Evolutionary conservation across 2,888 invertebrate genomes (phyloP), one percentile per base, ranked within the genome.

Genomic region (Sclerodermus sp.): DNA sequence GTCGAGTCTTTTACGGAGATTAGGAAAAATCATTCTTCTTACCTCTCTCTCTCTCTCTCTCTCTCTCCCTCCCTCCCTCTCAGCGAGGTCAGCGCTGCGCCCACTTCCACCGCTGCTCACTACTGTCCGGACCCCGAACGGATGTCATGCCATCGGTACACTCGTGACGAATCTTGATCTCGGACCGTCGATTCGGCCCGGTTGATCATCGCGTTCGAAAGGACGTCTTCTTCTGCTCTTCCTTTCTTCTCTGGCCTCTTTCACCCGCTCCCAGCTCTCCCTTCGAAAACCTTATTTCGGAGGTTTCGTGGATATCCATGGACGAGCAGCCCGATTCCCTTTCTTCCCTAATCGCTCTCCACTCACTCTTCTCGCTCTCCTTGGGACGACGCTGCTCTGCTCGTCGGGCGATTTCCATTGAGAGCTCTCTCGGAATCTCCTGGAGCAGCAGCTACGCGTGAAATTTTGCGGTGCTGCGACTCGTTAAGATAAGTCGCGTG

Each of bases 81-180:
- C n/a, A n/a, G n/a, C n/a, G n/a, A n/a, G n/a, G n/a, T n/a, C n/a
- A n/a, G n/a, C n/a, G 10, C 30, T 9, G 30, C 30, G 6, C 10
- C 30, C 30, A 6, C 10, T 30, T 30, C 10, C 10, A 9, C 30
- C 10, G 10, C 30, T 48, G 8, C 53, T 13, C 29, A 34, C 39
- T 39, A 30, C 42, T 31, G 10, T 29, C 10, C 36, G 16, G 9
- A 5, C 6, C 6, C 37, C 37, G 37, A n/a, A n/a, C n/a, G n/a
- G n/a, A n/a, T n/a, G n/a, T n/a, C n/a, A n/a, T n/a, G n/a, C n/a
- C n/a, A n/a, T n/a, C n/a, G n/a, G n/a, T n/a, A n/a, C n/a, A n/a
- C 57, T 64, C 64, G 73, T 73, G 70, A 74, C 74, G 69, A 74
- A 74, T 74, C 57, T 49, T 49, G 58, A 66, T 58, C 59, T 63